These are phyloP conservation scores for Cyphomyrmex costatus DNA, from an alignment of 1,140 invertebrate species.

Conservation along the genomic window DNA sequence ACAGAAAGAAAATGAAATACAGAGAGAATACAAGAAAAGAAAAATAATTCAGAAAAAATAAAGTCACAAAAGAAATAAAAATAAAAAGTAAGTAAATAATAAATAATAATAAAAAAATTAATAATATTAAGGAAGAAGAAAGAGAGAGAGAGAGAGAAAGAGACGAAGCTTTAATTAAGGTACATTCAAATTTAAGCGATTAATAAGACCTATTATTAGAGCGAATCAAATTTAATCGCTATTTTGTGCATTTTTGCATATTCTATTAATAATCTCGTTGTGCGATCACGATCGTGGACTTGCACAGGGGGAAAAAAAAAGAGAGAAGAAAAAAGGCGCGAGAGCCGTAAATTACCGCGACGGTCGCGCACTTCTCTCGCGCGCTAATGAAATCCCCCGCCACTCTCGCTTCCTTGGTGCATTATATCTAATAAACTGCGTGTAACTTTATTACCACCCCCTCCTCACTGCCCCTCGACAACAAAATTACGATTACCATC, in stretches of 20 bases:
- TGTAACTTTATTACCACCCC: constrained; percentile 49
- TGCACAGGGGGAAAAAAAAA: background rate
- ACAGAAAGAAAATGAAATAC: too few species aligned
- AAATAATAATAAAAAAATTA: too few species aligned
- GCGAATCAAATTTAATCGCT: constrained; percentile 8
- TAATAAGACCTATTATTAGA: constrained; percentile 7
- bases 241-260: constrained; percentile 34
- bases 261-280: constrained; percentile 26
- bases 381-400: constrained; percentile 43
- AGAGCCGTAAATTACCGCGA: constrained; percentile 16
- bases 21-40: too few species aligned
- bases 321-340: background rate
- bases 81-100: too few species aligned
- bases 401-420: constrained; percentile 18
- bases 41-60: too few species aligned
- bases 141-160: constrained; percentile 33
- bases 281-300: constrained; percentile 4
- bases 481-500: constrained; percentile 52
- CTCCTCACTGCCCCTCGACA: background rate
- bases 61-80: too few species aligned
- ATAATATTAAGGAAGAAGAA: too few species aligned
- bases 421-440: constrained; percentile 34
- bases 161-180: background rate
- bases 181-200: constrained; percentile 19
- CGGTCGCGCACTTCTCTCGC: background rate